Percentiles rank a stretch among this genome's conserved stretches.
Evolutionary conservation across 2,797 vertebrate genomes (phyloP).

Genomic region (Iguana delicatissima): DNA sequence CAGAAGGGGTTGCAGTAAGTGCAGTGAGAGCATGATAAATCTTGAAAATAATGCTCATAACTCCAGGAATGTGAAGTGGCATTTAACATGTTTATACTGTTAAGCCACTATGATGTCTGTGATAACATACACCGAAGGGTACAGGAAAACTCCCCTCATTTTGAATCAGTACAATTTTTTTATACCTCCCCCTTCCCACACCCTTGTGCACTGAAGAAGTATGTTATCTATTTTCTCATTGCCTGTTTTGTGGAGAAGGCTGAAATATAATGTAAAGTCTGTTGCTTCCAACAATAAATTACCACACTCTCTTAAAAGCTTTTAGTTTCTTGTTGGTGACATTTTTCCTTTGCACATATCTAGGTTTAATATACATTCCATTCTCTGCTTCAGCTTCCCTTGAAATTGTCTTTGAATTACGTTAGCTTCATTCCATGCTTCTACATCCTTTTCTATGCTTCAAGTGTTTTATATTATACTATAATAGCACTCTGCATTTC

Average conservation of each 20-base stretch:
- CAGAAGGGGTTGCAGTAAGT: neutral
- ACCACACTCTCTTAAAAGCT: constrained; percentile 23
- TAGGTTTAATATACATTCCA: constrained; percentile 41
- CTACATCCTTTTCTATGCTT: constrained; percentile 50
- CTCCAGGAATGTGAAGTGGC: neutral
- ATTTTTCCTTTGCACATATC: constrained; percentile 49
- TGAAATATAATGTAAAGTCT: neutral
- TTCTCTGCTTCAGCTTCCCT: constrained; percentile 56
- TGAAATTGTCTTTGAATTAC: constrained; percentile 61
- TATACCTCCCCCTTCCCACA: neutral
- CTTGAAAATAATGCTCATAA: neutral
- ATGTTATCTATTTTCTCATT: constrained; percentile 18
- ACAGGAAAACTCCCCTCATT: too few species aligned
- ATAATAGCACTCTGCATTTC: constrained; percentile 39
- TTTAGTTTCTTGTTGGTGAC: constrained; percentile 24
- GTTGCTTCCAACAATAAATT: constrained; percentile 43
- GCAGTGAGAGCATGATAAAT: neutral
- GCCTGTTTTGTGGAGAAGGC: constrained; percentile 21
- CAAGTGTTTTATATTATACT: constrained; percentile 60
- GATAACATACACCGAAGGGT: neutral
- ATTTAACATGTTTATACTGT: neutral
- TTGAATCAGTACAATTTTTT: neutral
- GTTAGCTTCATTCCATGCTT: constrained; percentile 54
- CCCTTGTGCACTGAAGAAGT: constrained; percentile 14
- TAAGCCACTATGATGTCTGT: neutral